A percentile compares a stretch with the other conserved stretches of the same genome.
Evolutionary conservation across 2,888 invertebrate genomes (phyloP).

Genomic region (Mesorhabditis spiculigera): DNA sequence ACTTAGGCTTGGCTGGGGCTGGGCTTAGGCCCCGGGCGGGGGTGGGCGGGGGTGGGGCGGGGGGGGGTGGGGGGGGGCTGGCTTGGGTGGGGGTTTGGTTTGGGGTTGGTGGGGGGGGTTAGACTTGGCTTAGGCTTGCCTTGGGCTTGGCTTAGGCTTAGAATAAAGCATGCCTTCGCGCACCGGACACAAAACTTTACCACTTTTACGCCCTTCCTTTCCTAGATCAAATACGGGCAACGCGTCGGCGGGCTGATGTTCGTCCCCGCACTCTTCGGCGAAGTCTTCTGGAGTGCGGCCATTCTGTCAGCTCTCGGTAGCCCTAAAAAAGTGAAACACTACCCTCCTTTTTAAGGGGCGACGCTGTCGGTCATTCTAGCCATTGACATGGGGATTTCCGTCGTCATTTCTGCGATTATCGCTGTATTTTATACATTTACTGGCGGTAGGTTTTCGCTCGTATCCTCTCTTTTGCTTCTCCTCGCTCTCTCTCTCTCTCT

Average conservation of each 20-base stretch:
- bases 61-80: too few species aligned
- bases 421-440: slow-evolving; percentile 90
- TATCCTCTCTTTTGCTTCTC: too few species aligned
- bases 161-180: too few species aligned
- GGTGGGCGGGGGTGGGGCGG: too few species aligned
- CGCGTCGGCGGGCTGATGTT: slow-evolving; percentile 94
- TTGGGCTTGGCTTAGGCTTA: too few species aligned
- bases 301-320: slow-evolving; percentile 87
- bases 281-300: slow-evolving; percentile 98
- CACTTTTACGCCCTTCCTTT: not conserved
- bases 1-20: too few species aligned
- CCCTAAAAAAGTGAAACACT: slow-evolving; percentile 38
- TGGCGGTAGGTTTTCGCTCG: slow-evolving; percentile 11
- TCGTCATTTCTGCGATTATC: slow-evolving; percentile 89
- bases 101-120: too few species aligned
- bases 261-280: slow-evolving; percentile 91
- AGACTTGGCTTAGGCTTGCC: too few species aligned
- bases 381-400: slow-evolving; percentile 85
- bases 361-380: slow-evolving; percentile 94
- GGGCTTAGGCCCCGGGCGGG: too few species aligned
- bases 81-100: too few species aligned
- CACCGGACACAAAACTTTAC: not conserved
- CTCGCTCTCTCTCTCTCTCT: too few species aligned
- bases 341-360: slow-evolving; percentile 70
- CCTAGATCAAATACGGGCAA: slow-evolving; percentile 88